These are phyloP conservation scores for Chiridota heheva DNA, from an alignment of 35 echinoderm and acorn worm genomes.

Conservation along the genomic window DNA sequence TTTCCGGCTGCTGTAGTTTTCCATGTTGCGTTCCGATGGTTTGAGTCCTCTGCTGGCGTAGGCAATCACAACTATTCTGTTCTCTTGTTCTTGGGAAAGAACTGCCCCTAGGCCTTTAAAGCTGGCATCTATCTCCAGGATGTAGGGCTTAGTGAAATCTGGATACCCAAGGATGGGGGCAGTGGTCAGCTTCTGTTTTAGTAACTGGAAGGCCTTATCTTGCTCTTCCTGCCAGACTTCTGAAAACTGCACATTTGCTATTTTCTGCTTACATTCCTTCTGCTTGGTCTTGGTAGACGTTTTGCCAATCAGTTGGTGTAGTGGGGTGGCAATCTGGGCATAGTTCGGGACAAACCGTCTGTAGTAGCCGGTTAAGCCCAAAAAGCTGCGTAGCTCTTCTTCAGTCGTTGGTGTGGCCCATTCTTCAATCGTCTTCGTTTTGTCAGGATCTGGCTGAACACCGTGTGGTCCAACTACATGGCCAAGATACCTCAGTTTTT, in stretches of 20 bases:
- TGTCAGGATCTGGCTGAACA: neutral
- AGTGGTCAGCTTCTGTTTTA: slow-evolving; percentile 19
- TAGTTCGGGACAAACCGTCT: slow-evolving; percentile 59
- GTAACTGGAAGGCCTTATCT: slow-evolving; percentile 27
- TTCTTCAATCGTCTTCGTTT: neutral
- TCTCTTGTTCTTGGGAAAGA: slow-evolving; percentile 65
- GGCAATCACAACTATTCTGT: slow-evolving; percentile 37
- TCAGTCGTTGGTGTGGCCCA: slow-evolving; percentile 51
- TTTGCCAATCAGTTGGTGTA: slow-evolving; percentile 49
- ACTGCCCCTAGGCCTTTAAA: slow-evolving; percentile 60
- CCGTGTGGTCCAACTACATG: slow-evolving; percentile 11
- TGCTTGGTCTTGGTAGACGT: neutral
- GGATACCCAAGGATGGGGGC: slow-evolving; percentile 51
- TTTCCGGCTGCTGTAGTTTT: slow-evolving; percentile 74
- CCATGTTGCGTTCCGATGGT: slow-evolving; percentile 53
- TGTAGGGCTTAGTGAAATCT: slow-evolving; percentile 45
- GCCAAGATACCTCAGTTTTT: neutral
- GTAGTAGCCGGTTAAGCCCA: slow-evolving; percentile 74
- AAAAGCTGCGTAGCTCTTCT: slow-evolving; percentile 45
- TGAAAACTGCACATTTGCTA: neutral
- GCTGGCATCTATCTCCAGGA: slow-evolving; percentile 55
- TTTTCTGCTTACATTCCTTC: neutral
- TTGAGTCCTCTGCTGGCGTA: slow-evolving; percentile 60
- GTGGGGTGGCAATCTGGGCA: slow-evolving; percentile 63
- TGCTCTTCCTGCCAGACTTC: slow-evolving; percentile 27